Evolutionary conservation across 2,113 vertebrate species (phyloP), one percentile per base, ranked within the genome.

Genomic region (Puffinus mauretanicus): DNA sequence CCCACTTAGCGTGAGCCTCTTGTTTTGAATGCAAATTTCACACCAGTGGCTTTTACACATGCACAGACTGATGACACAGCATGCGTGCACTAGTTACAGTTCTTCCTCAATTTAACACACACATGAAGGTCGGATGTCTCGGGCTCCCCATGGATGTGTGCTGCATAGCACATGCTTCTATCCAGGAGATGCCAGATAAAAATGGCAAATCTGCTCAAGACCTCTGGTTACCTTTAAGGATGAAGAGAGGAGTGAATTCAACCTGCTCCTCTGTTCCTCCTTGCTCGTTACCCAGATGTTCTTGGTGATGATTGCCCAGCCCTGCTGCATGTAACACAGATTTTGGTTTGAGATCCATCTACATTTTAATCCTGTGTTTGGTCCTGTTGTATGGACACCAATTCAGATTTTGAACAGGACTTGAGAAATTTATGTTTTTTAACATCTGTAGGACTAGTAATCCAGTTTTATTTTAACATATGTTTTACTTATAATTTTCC

Each of bases 41-140:
- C 95, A 92, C 82, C 94, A 90, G 75, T 95, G 90, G 62, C 85
- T 95, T 88, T 94, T 90, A 80, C 93, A 92, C 79, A 38, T 44
- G 93, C 96, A 83, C 54, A 49, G 94, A 60, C 93, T 54, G 94
- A 93, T 70, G 82, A 42, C 94, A 44, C 88, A 92, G 91, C 51
- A 5, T 77, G 88, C 58, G 4, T 61, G 91, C 82, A 22, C 49
- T 46, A 14, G 44, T 58, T 90, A 77, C 79, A 80, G 82, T 36
- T 40, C 91, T 58, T 61, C 71, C 76, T 58, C 64, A 62, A 5
- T 90, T 80, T 62, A 96, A 81, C 88, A 86, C 86, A 88, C 92
- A 26, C 36, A 8, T 38, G 91, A 96, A 95, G 70, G 66, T 69
- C 1, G 4, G 82, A 12, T 5, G 4, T n/a, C 79, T 77, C 0